phyloP scores from a whole-genome alignment of 2,888 invertebrate species.

The Lamellibrachia satsuma region DNA sequence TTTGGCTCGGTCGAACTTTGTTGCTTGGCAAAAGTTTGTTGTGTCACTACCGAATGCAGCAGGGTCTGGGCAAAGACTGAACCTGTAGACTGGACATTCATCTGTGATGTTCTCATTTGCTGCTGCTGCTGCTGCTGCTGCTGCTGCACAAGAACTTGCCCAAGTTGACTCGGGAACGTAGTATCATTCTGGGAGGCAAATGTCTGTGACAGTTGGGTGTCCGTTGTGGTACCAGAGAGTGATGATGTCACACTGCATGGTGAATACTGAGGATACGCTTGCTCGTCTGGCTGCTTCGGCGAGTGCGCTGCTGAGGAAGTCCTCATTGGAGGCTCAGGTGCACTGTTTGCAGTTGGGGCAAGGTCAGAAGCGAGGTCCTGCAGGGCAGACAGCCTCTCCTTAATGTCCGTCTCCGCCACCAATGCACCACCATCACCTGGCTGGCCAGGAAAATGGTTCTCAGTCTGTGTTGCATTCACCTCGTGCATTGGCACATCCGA shows the following conservation, averaged over 20 bases:
- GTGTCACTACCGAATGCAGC: neutral
- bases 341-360: neutral
- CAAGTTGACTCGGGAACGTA: neutral
- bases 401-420: neutral
- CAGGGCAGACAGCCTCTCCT: neutral
- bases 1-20: neutral
- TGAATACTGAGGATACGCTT: neutral
- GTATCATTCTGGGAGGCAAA: slow-evolving; percentile 1
- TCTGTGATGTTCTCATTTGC: neutral
- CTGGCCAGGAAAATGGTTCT: neutral
- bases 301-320: neutral
- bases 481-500: neutral
- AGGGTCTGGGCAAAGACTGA: neutral
- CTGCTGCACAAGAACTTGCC: neutral
- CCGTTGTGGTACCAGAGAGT: neutral
- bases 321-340: neutral
- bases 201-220: neutral
- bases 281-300: neutral
- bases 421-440: neutral
- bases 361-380: neutral
- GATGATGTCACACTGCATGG: neutral
- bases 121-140: neutral
- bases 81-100: neutral
- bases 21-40: neutral
- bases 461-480: neutral